phyloP scores from a whole-genome alignment of 2,888 invertebrate species.

The Drosophila longiperda region DNA sequence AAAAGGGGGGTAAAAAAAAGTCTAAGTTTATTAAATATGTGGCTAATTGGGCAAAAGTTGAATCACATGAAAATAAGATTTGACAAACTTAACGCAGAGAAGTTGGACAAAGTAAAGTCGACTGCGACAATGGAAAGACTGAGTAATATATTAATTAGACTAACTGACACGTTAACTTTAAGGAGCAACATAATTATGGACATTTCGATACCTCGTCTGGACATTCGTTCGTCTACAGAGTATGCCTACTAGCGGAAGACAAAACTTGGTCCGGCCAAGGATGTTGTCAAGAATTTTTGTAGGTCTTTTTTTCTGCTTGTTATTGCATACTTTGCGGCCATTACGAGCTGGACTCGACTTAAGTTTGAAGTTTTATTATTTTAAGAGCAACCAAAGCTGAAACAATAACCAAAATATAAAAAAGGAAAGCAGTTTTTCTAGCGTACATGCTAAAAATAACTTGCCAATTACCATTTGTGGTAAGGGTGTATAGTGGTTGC shows the following conservation, averaged over 20 bases:
- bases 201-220: not conserved
- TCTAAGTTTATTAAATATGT: not conserved
- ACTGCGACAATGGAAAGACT: not conserved
- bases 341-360: slow-evolving; percentile 48
- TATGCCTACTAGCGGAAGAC: not conserved
- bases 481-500: not conserved
- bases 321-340: slow-evolving; percentile 71
- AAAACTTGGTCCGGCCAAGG: slow-evolving; percentile 13
- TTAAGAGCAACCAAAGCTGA: slow-evolving; percentile 6
- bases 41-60: not conserved
- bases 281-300: slow-evolving; percentile 39
- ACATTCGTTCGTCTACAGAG: not conserved
- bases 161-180: not conserved
- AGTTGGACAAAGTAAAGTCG: not conserved
- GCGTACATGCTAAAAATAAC: slow-evolving; percentile 23
- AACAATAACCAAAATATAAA: slow-evolving; percentile 10
- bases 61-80: not conserved
- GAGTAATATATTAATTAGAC: not conserved
- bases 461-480: slow-evolving; percentile 42
- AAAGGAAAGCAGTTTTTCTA: slow-evolving; percentile 20
- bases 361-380: slow-evolving; percentile 64
- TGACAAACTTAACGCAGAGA: not conserved
- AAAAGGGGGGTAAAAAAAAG: not conserved
- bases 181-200: not conserved
- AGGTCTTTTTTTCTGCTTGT: slow-evolving; percentile 39